Conservation (phyloP, 1,140 invertebrate genomes). For the Pseudachorutes palmiensis region DNA sequence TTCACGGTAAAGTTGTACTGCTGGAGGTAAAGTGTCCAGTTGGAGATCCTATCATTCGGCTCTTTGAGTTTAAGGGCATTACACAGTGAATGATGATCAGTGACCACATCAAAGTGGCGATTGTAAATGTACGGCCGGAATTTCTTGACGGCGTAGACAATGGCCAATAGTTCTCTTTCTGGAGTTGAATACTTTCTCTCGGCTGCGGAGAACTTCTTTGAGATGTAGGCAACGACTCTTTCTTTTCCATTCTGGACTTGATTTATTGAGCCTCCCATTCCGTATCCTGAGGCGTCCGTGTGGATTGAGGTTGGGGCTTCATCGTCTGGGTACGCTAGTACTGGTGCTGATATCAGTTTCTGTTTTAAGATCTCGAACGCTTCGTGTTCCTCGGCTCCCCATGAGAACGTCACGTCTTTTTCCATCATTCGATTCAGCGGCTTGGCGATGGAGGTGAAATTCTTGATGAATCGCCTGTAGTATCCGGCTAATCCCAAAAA, state of each 20-base stretch:
- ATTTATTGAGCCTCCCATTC: background rate
- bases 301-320: background rate
- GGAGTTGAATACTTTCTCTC: conserved; percentile 2
- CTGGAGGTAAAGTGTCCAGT: conserved; percentile 12
- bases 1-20: conserved; percentile 15
- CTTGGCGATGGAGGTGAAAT: conserved; percentile 16
- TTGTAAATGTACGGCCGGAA: conserved; percentile 14
- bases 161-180: conserved; percentile 4
- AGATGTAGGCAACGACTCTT: background rate
- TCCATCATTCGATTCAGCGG: conserved; percentile 31
- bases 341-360: background rate
- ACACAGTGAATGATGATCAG: conserved; percentile 2
- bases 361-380: conserved; percentile 4
- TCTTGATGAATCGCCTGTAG: conserved; percentile 25
- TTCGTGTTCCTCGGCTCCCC: conserved; percentile 12
- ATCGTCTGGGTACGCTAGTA: background rate
- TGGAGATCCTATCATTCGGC: conserved; percentile 6
- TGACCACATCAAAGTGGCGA: conserved; percentile 4
- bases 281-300: background rate
- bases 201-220: background rate
- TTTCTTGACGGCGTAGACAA: conserved; percentile 1
- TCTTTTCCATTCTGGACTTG: conserved; percentile 1
- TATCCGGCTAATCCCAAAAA: conserved; percentile 24
- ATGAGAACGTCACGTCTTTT: conserved; percentile 16
- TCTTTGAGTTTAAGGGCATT: conserved; percentile 2